phyloP scores from a whole-genome alignment of 2,113 vertebrate genomes.

The Phrynocephalus versicolor region DNA sequence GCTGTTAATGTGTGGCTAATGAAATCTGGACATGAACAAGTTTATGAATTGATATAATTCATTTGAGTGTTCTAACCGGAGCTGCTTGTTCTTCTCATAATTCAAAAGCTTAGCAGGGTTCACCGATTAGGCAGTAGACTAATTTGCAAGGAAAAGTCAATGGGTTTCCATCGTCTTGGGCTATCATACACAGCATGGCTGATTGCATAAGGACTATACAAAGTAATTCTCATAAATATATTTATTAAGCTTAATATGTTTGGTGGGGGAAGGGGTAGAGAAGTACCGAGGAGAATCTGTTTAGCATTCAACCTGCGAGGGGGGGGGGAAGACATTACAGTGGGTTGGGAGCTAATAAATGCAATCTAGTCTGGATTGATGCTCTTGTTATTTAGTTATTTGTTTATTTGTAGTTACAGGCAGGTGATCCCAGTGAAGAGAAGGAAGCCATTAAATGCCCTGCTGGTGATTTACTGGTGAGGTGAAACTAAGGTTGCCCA shows the following conservation, averaged over 20 bases:
- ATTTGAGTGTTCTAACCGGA: slow-evolving; percentile 87
- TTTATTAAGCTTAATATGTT: slow-evolving; percentile 93
- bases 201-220: slow-evolving; percentile 91
- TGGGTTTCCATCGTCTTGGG: slow-evolving; percentile 87
- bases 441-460: slow-evolving; percentile 60
- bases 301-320: slow-evolving; percentile 68
- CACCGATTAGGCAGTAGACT: slow-evolving; percentile 91
- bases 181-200: slow-evolving; percentile 89
- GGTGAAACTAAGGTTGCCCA: not conserved
- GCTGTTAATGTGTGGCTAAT: slow-evolving; percentile 98
- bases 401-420: not conserved
- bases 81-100: slow-evolving; percentile 88
- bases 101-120: slow-evolving; percentile 95
- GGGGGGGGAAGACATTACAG: slow-evolving; percentile 69
- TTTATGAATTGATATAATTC: slow-evolving; percentile 99
- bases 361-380: slow-evolving; percentile 57
- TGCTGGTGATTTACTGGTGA: slow-evolving; percentile 54
- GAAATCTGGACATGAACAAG: slow-evolving; percentile 98
- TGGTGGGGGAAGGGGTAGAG: slow-evolving; percentile 58
- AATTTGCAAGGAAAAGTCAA: slow-evolving; percentile 93
- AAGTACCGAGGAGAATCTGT: slow-evolving; percentile 75
- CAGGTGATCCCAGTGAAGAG: slow-evolving; percentile 58
- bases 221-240: slow-evolving; percentile 93
- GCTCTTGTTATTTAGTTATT: slow-evolving; percentile 55
- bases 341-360: slow-evolving; percentile 67